Evolutionary conservation across 1,140 invertebrate genomes (phyloP), one percentile per base, ranked within the genome.

Genomic region (Drosophila teissieri): DNA sequence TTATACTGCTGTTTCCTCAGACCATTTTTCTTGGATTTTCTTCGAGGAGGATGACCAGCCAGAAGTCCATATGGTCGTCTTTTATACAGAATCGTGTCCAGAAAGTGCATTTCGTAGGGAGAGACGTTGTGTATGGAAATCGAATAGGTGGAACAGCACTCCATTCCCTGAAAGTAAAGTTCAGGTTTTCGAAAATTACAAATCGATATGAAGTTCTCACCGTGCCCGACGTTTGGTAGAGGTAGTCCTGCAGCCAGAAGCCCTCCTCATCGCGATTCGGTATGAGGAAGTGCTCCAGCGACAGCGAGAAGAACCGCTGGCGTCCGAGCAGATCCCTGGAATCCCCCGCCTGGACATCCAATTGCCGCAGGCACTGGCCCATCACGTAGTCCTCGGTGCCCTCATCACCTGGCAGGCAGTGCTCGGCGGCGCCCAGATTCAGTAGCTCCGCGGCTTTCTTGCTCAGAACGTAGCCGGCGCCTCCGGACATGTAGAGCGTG

Each of bases 401-500:
- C 96, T n/a, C 93, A 94, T 69, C 95, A 93, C 78, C 94, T 36
- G 94, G 17, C 80, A n/a, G 93, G 91, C 97, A 98, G 1, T 97
- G 93, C 0, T 94, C 93, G 34, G 97, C 89, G 0, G 94, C 96
- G 46, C 94, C 93, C 52, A 95, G 94, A 2, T 97, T 94, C 72
- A 98, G 96, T 60, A 94, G 93, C 40, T 94, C 93, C 12, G 76
- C 19, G 4, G 96, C 96, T 85, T 95, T 95, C 36, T 94, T 93
- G 83, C 98, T 98, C 37, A 99, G 92, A 22, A 99, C 97, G 92
- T 99, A 99, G 4, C 98, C 96, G 51, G 97, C 96, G 2, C 97
- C 97, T 3, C 98, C 98, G 89, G 97, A 98, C 97, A 98, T 98
- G 91, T 99, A 99, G 0, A 97, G 97, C 54, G 0, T 96, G 95